These are phyloP conservation scores for Scartelaos histophorus DNA, from an alignment of 2,113 vertebrate genomes.

Conservation along the genomic window DNA sequence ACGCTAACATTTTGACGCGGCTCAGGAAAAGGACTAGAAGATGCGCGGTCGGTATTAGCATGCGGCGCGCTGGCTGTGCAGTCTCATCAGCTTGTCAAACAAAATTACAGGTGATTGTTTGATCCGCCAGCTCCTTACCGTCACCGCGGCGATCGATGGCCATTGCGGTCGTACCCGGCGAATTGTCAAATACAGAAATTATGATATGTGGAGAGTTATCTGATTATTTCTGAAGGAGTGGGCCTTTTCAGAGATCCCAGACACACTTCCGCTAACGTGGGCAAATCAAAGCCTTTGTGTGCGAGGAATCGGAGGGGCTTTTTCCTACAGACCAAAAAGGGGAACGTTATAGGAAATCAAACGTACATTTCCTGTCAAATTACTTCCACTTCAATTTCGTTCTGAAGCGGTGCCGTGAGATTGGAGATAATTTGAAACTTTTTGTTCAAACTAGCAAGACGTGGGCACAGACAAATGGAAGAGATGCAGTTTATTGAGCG, in stretches of 20 bases:
- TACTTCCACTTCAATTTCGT: background rate
- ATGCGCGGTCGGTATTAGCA: constrained; percentile 39
- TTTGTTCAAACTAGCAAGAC: background rate
- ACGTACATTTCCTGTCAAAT: constrained; percentile 6
- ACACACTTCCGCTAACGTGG: constrained; percentile 1
- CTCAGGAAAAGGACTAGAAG: constrained; percentile 5
- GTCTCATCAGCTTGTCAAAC: constrained; percentile 65
- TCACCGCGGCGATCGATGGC: constrained; percentile 51
- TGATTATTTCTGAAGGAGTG: constrained; percentile 41
- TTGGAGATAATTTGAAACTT: background rate
- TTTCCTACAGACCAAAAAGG: constrained; percentile 19
- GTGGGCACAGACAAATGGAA: background rate
- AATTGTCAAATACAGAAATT: constrained; percentile 21
- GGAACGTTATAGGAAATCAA: constrained; percentile 7
- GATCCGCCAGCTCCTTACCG: constrained; percentile 55
- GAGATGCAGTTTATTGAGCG: background rate
- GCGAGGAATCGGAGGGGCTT: constrained; percentile 18
- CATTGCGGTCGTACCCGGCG: constrained; percentile 38
- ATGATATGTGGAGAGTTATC: constrained; percentile 36
- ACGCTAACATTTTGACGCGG: background rate
- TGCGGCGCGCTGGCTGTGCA: constrained; percentile 22
- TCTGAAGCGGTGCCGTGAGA: background rate
- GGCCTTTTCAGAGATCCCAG: constrained; percentile 1
- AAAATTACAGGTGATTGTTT: constrained; percentile 70
- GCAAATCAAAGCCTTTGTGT: background rate